phyloP scores from a whole-genome alignment of 2,797 vertebrate genomes.

The Caiman crocodilus region DNA sequence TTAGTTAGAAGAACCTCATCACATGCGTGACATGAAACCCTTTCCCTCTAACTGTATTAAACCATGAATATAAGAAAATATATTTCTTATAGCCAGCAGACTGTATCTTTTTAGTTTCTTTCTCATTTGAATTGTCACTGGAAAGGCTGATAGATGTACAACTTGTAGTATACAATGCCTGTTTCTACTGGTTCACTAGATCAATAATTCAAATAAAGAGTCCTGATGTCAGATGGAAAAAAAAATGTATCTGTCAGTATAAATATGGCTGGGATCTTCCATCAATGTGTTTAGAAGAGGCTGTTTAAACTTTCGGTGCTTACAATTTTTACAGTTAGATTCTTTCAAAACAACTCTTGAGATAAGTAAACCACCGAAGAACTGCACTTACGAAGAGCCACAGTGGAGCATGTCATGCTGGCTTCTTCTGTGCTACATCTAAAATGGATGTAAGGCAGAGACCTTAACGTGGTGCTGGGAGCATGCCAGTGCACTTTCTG shows the following conservation, averaged over 20 bases:
- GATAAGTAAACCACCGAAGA: too few species aligned
- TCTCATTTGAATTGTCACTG: background rate
- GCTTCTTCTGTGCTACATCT: too few species aligned
- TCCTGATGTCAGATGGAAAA: background rate
- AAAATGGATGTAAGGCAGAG: too few species aligned
- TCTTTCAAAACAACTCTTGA: too few species aligned
- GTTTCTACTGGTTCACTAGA: background rate
- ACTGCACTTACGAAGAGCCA: too few species aligned
- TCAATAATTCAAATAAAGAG: background rate
- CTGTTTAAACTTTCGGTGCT: background rate
- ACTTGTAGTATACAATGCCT: background rate
- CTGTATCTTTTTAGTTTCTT: background rate
- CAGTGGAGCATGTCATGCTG: too few species aligned
- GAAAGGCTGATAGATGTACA: background rate
- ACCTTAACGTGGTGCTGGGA: too few species aligned
- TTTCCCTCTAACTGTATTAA: background rate
- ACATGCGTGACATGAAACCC: background rate
- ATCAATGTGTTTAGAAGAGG: background rate
- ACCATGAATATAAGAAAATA: background rate
- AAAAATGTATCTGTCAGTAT: background rate
- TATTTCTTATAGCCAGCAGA: background rate
- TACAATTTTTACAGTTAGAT: background rate
- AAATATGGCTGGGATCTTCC: background rate
- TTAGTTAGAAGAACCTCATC: background rate
- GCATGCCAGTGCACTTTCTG: too few species aligned